A percentile compares a stretch with the other conserved stretches of the same genome.
Evolutionary conservation across 2,113 vertebrate species (phyloP).

Genomic region (Nettapus auritus): DNA sequence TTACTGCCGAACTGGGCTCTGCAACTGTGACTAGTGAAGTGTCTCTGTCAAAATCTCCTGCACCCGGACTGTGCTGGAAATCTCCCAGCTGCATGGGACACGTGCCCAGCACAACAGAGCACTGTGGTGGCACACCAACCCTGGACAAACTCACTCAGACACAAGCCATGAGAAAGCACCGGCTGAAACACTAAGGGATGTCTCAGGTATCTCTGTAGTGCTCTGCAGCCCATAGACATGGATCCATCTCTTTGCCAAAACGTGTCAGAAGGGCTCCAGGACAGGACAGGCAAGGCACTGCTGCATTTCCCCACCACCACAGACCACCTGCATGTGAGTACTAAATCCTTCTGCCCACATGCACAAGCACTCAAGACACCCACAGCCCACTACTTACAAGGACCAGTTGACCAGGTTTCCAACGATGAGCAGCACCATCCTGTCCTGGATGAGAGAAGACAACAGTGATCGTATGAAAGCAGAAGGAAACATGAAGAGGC

Average conservation of each 20-base stretch:
- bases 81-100: neutral
- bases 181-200: accelerated
- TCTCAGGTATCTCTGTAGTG: neutral
- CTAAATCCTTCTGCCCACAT: neutral
- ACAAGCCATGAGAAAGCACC: accelerated
- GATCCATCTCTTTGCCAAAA: neutral
- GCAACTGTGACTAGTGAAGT: neutral
- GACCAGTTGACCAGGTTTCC: slow-evolving; percentile 86
- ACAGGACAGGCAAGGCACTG: neutral
- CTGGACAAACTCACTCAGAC: neutral
- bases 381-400: slow-evolving; percentile 75
- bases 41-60: neutral
- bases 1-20: neutral
- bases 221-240: neutral
- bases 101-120: accelerated
- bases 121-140: neutral
- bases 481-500: neutral
- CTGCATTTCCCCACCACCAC: neutral
- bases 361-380: neutral
- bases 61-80: neutral
- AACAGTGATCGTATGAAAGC: neutral
- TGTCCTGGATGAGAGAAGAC: slow-evolving; percentile 77
- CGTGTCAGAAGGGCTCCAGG: neutral
- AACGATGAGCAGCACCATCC: slow-evolving; percentile 82
- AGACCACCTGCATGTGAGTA: neutral